Base-by-base conservation (phyloP, 2,888 invertebrate genomes). In the Dascillus cervinus region DNA sequence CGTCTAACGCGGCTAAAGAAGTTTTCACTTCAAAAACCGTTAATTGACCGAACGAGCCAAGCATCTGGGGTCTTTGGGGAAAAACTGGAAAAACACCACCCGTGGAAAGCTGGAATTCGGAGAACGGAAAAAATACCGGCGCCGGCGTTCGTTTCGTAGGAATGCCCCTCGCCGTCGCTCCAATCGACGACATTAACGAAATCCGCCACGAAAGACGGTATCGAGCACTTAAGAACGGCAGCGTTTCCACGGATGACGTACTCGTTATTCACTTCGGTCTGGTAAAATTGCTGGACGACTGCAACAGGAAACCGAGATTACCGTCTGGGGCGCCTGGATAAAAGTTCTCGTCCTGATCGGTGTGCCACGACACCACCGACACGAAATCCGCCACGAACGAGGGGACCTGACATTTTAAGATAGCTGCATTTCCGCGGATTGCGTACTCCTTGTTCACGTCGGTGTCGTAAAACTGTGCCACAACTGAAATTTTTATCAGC, bases 311-410 rank as follows among this genome's bases (percentile, higher is more conserved):
- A 25, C 4, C 8, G 25, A 6, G 11, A 27, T 50, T 61, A 63
- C 61, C 60, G 37, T 60, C 55, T 20, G 37, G 53, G 49, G 26
- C 70, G 48, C 74, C 73, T 21, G 78, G 78, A 53, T 73, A 73
- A 57, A 80, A 82, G 54, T 77, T 77, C 60, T 82, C 81, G 38
- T 78, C 77, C 52, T 80, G 75, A 65, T 87, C 83, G 47, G 85
- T 86, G 51, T 84, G 83, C 89, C 89, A 89, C 26, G 86, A 83
- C 30, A 84, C 73, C 47, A 94, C 88, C 56, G 72, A 77, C 41
- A 94, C 87, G 67, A 91, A 92, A 69, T 92, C 91, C 39, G 87
- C 86, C 40, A 91, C 90, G 67, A 90, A 94, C 41, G 88, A 88
- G 27, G 92, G 92, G 56, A 89, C 83, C 53, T 85, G 85, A 70